A percentile compares a stretch with the other conserved stretches of the same genome.
phyloP scores from a whole-genome alignment of 2,888 invertebrate genomes.

The Eremobia ochroleuca region DNA sequence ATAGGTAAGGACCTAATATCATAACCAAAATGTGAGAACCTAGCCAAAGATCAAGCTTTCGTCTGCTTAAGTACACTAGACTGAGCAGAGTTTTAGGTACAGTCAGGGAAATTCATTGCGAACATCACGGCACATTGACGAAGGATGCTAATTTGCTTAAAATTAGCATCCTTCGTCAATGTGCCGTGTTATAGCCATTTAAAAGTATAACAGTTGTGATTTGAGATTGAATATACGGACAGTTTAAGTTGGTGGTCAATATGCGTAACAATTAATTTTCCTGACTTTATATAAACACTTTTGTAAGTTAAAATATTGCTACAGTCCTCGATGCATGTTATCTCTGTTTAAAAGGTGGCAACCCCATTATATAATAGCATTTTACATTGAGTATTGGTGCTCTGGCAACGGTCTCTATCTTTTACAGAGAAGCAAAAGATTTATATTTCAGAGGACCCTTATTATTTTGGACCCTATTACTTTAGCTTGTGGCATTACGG shows the following conservation, averaged over 20 bases:
- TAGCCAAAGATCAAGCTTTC: not conserved
- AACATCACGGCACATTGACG: too few species aligned
- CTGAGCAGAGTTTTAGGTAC: not conserved
- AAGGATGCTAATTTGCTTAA: too few species aligned
- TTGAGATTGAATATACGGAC: not conserved
- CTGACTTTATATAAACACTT: not conserved
- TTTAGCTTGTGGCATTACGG: not conserved
- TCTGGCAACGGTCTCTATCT: not conserved
- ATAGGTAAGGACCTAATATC: too few species aligned
- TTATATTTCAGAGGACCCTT: not conserved
- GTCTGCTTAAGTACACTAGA: not conserved
- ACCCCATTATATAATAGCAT: not conserved
- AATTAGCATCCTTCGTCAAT: not conserved
- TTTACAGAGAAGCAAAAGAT: not conserved
- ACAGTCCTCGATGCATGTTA: not conserved
- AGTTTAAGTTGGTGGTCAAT: not conserved
- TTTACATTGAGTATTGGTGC: not conserved
- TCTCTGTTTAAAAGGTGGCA: not conserved
- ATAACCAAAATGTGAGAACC: not conserved
- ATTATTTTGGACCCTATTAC: not conserved
- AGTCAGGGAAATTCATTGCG: not conserved
- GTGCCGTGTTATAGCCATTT: not conserved
- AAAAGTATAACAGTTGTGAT: not conserved
- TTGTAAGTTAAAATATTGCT: not conserved
- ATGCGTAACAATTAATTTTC: not conserved